Base-by-base conservation (phyloP, 2,797 vertebrate species). In the Gobionotothen gibberifrons region DNA sequence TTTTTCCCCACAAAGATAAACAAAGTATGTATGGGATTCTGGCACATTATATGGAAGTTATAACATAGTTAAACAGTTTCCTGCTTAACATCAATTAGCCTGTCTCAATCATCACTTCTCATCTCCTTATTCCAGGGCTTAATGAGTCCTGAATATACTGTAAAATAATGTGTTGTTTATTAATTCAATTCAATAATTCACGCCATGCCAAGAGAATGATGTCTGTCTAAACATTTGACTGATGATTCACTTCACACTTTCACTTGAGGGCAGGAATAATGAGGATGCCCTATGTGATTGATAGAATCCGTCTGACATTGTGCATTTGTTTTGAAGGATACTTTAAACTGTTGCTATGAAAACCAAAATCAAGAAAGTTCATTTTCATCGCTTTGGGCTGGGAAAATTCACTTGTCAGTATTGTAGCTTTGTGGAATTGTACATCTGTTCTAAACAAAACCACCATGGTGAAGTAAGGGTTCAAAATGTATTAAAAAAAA, bases 41-140 rank as follows among this genome's bases (percentile, higher is more conserved):
- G 64, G 52, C 26, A 66, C 55, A 66, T 84, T 64, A 76, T 82
- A 40, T 87, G 70, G 64, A 74, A 75, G 65, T 32, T 73, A 52
- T 57, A 71, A 47, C 48, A 72, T 74, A 74, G 58, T 72, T 73
- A 26, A 83, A 59, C 55, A 74, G 42, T 79, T 84, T 79, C 62
- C 74, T n/a, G 46, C 72, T 86, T 76, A 79, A 74, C 71, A 60
- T 82, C 76, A 79, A 72, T 87, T 86, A 85, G 7, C 69, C 32
- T 7, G 52, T 62, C 60, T 29, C 57, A 43, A 36, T 17, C 69
- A 72, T 36, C 52, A 74, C 46, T 51, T 66, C 51, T 72, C 57
- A 16, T 32, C 15, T 40, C 15, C 63, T 71, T 47, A 59, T 71
- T 64, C 48, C 51, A 46, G 10, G 17, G 48, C 17, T 48, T 60